phyloP scores from a whole-genome alignment of 2,888 invertebrate genomes.

The Leptinotarsa peninsularis region DNA sequence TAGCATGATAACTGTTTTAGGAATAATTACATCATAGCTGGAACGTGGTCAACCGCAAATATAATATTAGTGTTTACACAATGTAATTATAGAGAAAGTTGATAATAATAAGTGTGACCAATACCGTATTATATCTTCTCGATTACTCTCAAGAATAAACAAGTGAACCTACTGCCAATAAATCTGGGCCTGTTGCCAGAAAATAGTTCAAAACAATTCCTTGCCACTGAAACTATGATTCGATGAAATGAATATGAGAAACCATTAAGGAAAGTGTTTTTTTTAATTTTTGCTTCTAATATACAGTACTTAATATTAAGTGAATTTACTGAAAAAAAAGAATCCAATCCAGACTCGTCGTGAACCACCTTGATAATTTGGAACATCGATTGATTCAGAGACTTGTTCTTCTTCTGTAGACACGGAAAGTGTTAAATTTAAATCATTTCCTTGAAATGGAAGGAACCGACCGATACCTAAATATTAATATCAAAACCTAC shows the following conservation, averaged over 20 bases:
- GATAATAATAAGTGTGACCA: slow-evolving; percentile 18
- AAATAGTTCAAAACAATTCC: neutral
- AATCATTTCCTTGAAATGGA: too few relatives aligned
- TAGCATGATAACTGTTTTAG: neutral
- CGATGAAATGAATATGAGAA: neutral
- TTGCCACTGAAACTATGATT: neutral
- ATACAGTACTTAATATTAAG: too few relatives aligned
- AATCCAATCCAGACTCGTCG: too few relatives aligned
- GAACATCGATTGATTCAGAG: too few relatives aligned
- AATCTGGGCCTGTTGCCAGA: slow-evolving; percentile 5
- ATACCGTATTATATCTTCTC: slow-evolving; percentile 13
- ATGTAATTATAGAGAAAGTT: slow-evolving; percentile 17
- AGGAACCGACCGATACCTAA: too few relatives aligned
- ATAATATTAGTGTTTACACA: neutral
- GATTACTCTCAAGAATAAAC: slow-evolving; percentile 11
- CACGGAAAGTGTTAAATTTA: too few relatives aligned
- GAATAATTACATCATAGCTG: neutral
- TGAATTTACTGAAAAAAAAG: too few relatives aligned
- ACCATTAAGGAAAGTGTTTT: neutral
- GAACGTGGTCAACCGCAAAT: slow-evolving; percentile 6
- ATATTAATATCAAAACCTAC: too few relatives aligned
- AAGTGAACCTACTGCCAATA: slow-evolving; percentile 1
- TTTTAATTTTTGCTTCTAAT: neutral
- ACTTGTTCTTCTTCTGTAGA: too few relatives aligned
- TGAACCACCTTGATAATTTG: too few relatives aligned